Percentiles rank a stretch among this genome's conserved stretches.
Conservation (phyloP, 2,888 invertebrate genomes). For the Nomada lathburiana region DNA sequence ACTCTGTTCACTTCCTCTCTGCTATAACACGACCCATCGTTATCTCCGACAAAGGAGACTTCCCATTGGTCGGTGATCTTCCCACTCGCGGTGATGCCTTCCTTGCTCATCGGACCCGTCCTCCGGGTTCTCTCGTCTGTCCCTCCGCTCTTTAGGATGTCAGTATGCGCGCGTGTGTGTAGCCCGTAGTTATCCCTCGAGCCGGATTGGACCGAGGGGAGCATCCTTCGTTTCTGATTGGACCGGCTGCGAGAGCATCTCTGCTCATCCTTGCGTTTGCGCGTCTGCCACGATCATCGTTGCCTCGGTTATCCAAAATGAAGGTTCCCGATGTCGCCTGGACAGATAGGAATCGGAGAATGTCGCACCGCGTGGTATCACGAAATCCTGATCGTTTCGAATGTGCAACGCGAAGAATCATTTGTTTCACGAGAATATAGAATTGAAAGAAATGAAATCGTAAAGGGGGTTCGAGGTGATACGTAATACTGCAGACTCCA, state of each 20-base stretch:
- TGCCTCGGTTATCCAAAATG: conserved; percentile 78
- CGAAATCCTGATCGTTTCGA: background rate
- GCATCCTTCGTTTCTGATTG: conserved; percentile 80
- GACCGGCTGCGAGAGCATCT: conserved; percentile 77
- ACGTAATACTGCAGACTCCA: too few relatives aligned
- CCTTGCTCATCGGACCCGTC: conserved; percentile 67
- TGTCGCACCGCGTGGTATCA: too few relatives aligned
- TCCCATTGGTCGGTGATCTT: conserved; percentile 78
- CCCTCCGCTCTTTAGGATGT: conserved; percentile 56
- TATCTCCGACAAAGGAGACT: conserved; percentile 70
- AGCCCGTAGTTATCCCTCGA: conserved; percentile 76
- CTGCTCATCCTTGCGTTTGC: conserved; percentile 83
- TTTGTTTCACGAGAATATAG: background rate
- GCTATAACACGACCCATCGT: conserved; percentile 68
- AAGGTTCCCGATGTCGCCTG: conserved; percentile 50
- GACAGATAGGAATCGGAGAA: too few relatives aligned
- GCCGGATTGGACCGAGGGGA: conserved; percentile 80
- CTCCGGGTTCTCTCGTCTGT: conserved; percentile 59
- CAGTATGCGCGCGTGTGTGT: conserved; percentile 63
- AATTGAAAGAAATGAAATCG: too few relatives aligned
- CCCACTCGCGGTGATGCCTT: conserved; percentile 76
- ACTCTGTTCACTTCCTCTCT: conserved; percentile 45
- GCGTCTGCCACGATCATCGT: conserved; percentile 67
- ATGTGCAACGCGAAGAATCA: background rate
- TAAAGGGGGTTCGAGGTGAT: too few relatives aligned